A percentile compares a stretch with the other conserved stretches of the same genome.
phyloP scores from a whole-genome alignment of 1,140 invertebrate species.

The Xylocopa sonorina region DNA sequence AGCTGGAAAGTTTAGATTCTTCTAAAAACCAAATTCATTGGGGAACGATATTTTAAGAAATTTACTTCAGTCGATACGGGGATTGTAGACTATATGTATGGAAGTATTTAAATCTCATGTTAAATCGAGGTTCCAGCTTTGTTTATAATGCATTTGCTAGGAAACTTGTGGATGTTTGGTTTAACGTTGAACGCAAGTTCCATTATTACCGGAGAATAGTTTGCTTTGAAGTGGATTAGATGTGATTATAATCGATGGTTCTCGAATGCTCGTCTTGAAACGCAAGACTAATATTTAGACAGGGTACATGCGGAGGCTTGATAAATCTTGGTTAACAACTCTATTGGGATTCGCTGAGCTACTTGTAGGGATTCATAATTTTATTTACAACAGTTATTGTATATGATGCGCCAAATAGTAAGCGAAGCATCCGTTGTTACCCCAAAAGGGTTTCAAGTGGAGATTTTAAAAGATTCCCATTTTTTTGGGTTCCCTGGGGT shows the following conservation, averaged over 20 bases:
- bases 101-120: too few relatives aligned
- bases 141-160: not conserved
- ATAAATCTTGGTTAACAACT: constrained; percentile 1
- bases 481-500: too few relatives aligned
- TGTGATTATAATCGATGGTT: constrained; percentile 17
- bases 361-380: not conserved
- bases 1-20: constrained; percentile 21
- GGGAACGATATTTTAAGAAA: too few relatives aligned
- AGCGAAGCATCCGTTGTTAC: not conserved
- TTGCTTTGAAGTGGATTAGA: constrained; percentile 11
- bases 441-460: not conserved
- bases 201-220: not conserved
- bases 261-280: constrained; percentile 1
- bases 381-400: not conserved
- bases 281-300: not conserved
- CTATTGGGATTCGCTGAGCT: not conserved
- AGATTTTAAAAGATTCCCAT: too few relatives aligned
- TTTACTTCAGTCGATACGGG: too few relatives aligned
- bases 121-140: not conserved
- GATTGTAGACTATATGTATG: too few relatives aligned
- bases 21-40: constrained; percentile 31
- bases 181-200: not conserved
- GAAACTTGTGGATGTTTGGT: not conserved
- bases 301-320: not conserved
- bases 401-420: not conserved